These are phyloP conservation scores for Venturia canescens DNA, from an alignment of 1,140 invertebrate species.

Conservation along the genomic window DNA sequence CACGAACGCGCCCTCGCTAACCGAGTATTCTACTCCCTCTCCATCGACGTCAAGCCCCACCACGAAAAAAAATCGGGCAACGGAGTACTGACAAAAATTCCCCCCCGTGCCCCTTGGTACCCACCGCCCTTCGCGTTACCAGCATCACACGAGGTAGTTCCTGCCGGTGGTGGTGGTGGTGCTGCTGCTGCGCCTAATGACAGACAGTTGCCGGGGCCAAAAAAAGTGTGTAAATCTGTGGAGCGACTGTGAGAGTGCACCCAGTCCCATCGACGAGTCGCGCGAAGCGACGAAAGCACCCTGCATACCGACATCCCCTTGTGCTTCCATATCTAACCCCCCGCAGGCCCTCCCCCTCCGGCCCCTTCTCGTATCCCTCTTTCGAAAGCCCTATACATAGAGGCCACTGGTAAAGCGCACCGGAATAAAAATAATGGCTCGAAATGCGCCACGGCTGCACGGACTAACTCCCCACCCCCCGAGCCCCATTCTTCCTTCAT, in stretches of 20 bases:
- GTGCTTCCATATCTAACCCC: conserved; percentile 5
- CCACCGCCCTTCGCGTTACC: conserved; percentile 39
- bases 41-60: background rate
- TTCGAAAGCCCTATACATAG: conserved; percentile 9
- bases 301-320: conserved; percentile 53
- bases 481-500: conserved; percentile 7
- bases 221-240: conserved; percentile 72
- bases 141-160: conserved; percentile 52
- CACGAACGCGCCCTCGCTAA: conserved; percentile 36
- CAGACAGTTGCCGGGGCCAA: conserved; percentile 72
- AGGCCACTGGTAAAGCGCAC: conserved; percentile 66
- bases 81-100: conserved; percentile 16
- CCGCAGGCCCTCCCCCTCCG: background rate
- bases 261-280: conserved; percentile 46
- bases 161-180: conserved; percentile 52
- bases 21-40: conserved; percentile 15
- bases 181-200: conserved; percentile 74
- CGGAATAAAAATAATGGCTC: conserved; percentile 73
- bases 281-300: conserved; percentile 57
- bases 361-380: no score
- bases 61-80: conserved; percentile 27
- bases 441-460: conserved; percentile 66
- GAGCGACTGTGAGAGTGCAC: conserved; percentile 54
- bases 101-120: conserved; percentile 36
- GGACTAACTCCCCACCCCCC: conserved; percentile 55